Conservation (phyloP, 2,797 vertebrate genomes). For the Eospalax fontanierii region DNA sequence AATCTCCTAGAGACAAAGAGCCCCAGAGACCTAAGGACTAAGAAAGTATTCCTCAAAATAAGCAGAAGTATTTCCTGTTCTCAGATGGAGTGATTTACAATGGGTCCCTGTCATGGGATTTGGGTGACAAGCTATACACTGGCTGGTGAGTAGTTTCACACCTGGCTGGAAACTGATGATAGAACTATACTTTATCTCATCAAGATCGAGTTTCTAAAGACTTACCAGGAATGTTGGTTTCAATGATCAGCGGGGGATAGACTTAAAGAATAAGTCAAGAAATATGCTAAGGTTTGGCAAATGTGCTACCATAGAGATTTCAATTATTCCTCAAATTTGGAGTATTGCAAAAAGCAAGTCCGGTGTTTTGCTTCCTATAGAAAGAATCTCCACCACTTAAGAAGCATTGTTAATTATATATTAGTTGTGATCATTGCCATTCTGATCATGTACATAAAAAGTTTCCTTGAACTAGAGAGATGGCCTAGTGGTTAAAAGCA, state of each 20-base stretch:
- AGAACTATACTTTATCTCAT: slow-evolving; percentile 26
- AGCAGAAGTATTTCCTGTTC: background rate
- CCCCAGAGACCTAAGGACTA: background rate
- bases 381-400: background rate
- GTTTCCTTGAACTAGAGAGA: too few relatives aligned
- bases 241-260: background rate
- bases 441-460: background rate
- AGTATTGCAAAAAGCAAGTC: background rate
- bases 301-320: background rate
- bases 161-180: background rate
- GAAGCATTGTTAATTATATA: slow-evolving; percentile 13
- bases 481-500: too few relatives aligned
- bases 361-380: background rate
- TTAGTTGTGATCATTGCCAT: background rate
- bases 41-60: background rate
- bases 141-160: background rate
- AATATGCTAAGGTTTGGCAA: background rate
- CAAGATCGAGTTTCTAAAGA: slow-evolving; percentile 49
- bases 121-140: background rate
- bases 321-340: slow-evolving; percentile 19
- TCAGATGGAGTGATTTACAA: background rate
- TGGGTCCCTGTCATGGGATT: background rate
- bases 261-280: slow-evolving; percentile 35
- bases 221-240: slow-evolving; percentile 41
- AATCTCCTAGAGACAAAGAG: background rate